Evolutionary conservation across 2,113 vertebrate species (phyloP), one percentile per base, ranked within the genome.

Genomic region (Microcebus lehilahytsara): DNA sequence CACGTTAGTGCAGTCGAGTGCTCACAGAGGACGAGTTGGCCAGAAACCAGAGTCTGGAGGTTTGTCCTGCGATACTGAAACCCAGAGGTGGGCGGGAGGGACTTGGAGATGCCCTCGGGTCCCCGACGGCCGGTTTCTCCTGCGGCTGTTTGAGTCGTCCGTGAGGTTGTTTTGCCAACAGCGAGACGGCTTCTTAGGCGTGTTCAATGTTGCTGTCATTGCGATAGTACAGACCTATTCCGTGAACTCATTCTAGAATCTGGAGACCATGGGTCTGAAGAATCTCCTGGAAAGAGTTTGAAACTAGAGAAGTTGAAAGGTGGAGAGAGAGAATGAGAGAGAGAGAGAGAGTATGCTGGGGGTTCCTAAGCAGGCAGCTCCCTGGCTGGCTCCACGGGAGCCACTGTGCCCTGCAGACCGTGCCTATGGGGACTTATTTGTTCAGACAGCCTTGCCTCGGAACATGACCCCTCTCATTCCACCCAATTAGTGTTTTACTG

Each of bases 71-170:
- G 30, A 1, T 9, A 37, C 5, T 5, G n/a, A 71, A 56, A 11
- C 17, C 4, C 42, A 67, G 56, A 51, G 42, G 27, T 11, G n/a
- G 9, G 14, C 0, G 0, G 58, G 16, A 86, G 0, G 0, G 60
- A 40, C 13, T 1, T 1, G 14, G 77, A n/a, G n/a, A 8, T 11
- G n/a, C 37, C n/a, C 49, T 30, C 13, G 9, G 27, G 30, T 58
- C 27, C 17, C 40, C 25, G 3, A 6, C 0, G 14, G 19, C 72
- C 0, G 0, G 7, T 13, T 60, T 72, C 19, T 88, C 51, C 84
- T 83, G 22, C 13, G 40, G 17, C 27, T 32, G 3, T 37, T 25
- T 60, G 34, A 40, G 6, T 27, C 58, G 72, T 17, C 56, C 22
- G 22, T 23, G 60, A 53, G 13, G 40, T 51, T 22, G 6, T 42